Conservation (phyloP, 2,797 vertebrate genomes). For the Yasuhikotakia modesta region DNA sequence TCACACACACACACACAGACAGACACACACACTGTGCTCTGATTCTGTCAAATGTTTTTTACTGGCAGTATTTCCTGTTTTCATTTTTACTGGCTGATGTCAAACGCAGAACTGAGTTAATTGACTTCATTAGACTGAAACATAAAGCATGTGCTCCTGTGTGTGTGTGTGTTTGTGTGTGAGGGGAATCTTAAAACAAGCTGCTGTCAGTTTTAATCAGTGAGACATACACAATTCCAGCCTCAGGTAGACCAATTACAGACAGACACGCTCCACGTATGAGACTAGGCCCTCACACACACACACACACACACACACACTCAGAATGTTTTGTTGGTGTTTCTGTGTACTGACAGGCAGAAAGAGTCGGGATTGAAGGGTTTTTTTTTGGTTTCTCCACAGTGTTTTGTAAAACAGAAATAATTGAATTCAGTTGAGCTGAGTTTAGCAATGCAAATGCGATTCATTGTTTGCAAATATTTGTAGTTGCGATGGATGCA, state of each 20-base stretch:
- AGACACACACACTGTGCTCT: slow-evolving; percentile 9
- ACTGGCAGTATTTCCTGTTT: slow-evolving; percentile 50
- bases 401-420: slow-evolving; percentile 23
- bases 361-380: neutral
- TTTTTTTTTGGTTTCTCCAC: slow-evolving; percentile 12
- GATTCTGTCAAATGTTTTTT: neutral
- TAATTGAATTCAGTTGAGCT: slow-evolving; percentile 12
- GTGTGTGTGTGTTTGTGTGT: slow-evolving; percentile 48
- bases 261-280: slow-evolving; percentile 60
- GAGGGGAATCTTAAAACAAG: slow-evolving; percentile 70
- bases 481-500: slow-evolving; percentile 1
- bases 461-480: slow-evolving; percentile 32
- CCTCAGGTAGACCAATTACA: slow-evolving; percentile 77
- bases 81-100: slow-evolving; percentile 65
- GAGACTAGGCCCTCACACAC: neutral
- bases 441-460: slow-evolving; percentile 37
- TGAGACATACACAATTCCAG: slow-evolving; percentile 57
- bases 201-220: slow-evolving; percentile 77
- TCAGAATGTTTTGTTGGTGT: neutral
- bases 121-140: slow-evolving; percentile 73
- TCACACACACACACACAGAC: too few relatives aligned
- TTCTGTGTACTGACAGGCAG: neutral
- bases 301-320: neutral
- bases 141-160: slow-evolving; percentile 52
- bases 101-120: slow-evolving; percentile 71